Base-by-base conservation (phyloP, 2,888 invertebrate species). In the Chloroclystis v-ata region DNA sequence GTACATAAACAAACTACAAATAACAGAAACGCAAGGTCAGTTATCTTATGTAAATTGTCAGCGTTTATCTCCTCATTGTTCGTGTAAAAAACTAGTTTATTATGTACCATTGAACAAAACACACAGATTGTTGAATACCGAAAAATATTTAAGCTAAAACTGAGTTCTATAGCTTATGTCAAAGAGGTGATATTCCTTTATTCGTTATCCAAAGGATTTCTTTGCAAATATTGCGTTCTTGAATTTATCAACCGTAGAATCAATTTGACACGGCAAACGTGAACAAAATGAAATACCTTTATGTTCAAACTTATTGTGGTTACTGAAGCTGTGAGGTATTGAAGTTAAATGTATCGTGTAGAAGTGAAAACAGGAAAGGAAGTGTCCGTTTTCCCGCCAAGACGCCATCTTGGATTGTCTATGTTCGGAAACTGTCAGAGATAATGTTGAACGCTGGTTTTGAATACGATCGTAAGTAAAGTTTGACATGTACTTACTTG, bases 371-470 rank as follows among this genome's bases (percentile, higher is more conserved):
- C 33, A 33, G 37, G 33, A 42, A 29, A 14, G 29, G 10, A 40
- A 57, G 52, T 67, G 67, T 67, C 66, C 43, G 49, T 37, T 61
- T 67, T 72, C 67, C 59, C 48, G 43, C 37, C 44, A 57, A 57
- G 49, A 55, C 67, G 67, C 66, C 70, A 75, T 73, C 57, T 72
- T 72, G 61, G 40, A 54, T 73, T 68, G 62, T 67, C 63, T 62
- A 52, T 62, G 40, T 60, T 59, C 51, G 47, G 57, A 55, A 69
- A 59, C 62, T 67, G 69, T 60, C 72, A 67, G 33, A 63, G 63
- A 61, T 57, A 72, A 60, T 82, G 81, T 71, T 78, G 56, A 91
- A 91, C 75, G 81, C 79, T 51, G 90, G 86, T 5, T 90, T 90
- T 67, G 87, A 89, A 62, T 82, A 74, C 53, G 82, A 82, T 50